Evolutionary conservation across 2,888 invertebrate species (phyloP).

Genomic region (Tiliacea citrago): DNA sequence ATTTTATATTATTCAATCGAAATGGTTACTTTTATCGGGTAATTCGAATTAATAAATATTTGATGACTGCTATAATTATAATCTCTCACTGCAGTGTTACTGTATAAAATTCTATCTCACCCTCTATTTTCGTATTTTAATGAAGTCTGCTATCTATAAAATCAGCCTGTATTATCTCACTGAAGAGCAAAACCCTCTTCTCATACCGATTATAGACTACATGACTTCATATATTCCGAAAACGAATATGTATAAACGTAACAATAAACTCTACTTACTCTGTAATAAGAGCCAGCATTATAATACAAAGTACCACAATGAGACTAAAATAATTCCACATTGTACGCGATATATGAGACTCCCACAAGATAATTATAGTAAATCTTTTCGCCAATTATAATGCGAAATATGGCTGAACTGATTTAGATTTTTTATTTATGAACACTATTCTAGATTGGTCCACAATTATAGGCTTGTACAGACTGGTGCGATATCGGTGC

Average conservation of each 20-base stretch:
- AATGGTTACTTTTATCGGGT: background rate
- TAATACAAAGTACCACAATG: constrained; percentile 39
- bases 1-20: background rate
- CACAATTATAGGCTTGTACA: too few relatives aligned
- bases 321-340: constrained; percentile 50
- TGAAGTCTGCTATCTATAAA: background rate
- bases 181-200: background rate
- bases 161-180: background rate
- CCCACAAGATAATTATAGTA: constrained; percentile 49
- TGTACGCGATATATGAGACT: constrained; percentile 48
- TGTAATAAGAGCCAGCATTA: constrained; percentile 33
- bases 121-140: background rate
- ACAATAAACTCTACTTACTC: constrained; percentile 39
- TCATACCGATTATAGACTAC: background rate
- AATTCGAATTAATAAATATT: background rate
- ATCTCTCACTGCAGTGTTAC: background rate
- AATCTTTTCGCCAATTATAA: constrained; percentile 64
- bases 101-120: background rate
- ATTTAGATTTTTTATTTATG: constrained; percentile 49
- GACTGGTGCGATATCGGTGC: too few relatives aligned
- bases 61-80: background rate
- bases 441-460: constrained; percentile 24
- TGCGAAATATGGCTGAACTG: constrained; percentile 43
- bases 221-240: background rate
- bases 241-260: constrained; percentile 13